Base-by-base conservation (phyloP, 2,888 invertebrate genomes). In the Fragum sueziense region DNA sequence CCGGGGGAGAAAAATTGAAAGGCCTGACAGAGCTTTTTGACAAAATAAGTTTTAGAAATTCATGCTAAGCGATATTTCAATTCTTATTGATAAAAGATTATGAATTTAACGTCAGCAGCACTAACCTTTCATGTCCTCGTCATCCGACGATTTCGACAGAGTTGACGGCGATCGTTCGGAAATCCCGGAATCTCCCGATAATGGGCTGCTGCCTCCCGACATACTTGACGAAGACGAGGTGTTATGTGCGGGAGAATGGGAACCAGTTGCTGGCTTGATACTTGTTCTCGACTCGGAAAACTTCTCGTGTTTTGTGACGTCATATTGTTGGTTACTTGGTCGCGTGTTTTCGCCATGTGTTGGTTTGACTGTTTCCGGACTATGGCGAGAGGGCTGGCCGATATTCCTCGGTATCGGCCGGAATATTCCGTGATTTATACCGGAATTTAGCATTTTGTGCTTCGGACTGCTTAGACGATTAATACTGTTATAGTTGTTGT, bases 111-210 rank as follows among this genome's bases (percentile, higher is more conserved):
- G n/a, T n/a, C n/a, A n/a, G n/a, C n/a, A n/a, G n/a, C 9, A 11
- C 65, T 41, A 22, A 54, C 65, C 54, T 65, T 73, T 73, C 29
- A 34, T 65, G 25, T 67, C 65, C n/a, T 74, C 68, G 29, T 51
- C 33, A 34, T 54, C 52, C 14, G 74, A 68, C 14, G 41, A 34
- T n/a, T 74, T 68, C 4, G 81, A 77, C 9, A 65, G 27, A 0
- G 78, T 70, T 25, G 82, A 82, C n/a, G 82, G 70, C 54, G 69
- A 79, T 34, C 67, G 65, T 33, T 82, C 78, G 4, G 70, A 73
- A 68, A 76, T 73, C 9, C 71, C 72, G 33, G 59, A 67, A 59
- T 78, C 76, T 27, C 71, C 57, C 27, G 82, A 82, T 47, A 72
- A 70, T 4, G 81, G 81, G 61, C 81, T 81, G 31, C 67, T 51